Evolutionary conservation across 2,888 invertebrate species (phyloP).

Genomic region (Lypha dubia): DNA sequence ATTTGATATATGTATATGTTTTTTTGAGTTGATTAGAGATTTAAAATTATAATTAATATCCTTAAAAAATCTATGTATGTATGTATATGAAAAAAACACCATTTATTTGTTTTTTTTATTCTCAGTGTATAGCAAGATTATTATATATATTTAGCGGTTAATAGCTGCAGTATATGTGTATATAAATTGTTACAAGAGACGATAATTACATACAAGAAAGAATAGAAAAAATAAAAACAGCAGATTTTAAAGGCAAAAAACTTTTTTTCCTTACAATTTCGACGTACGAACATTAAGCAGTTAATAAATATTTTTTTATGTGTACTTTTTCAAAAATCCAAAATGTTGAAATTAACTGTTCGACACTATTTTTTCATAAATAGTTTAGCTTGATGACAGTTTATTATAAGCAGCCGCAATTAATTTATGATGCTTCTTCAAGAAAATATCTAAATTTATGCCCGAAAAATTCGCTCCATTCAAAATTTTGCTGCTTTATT

Average conservation of each 20-base stretch:
- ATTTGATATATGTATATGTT: slow-evolving; percentile 8
- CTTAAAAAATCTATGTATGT: slow-evolving; percentile 23
- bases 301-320: no score
- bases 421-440: no score
- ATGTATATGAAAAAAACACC: slow-evolving; percentile 62
- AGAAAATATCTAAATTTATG: no score
- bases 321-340: no score
- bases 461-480: no score
- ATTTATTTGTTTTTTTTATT: slow-evolving; percentile 45
- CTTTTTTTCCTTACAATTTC: background rate
- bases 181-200: slow-evolving; percentile 59
- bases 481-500: no score
- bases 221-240: slow-evolving; percentile 1
- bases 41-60: background rate
- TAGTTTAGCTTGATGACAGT: no score
- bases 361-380: no score
- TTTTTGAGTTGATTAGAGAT: background rate
- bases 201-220: slow-evolving; percentile 27
- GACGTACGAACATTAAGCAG: background rate
- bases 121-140: slow-evolving; percentile 64
- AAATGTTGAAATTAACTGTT: no score
- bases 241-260: background rate
- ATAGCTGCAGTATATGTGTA: slow-evolving; percentile 54
- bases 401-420: no score
- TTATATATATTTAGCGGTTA: slow-evolving; percentile 57